Base-by-base conservation (phyloP, 2,113 vertebrate species). In the Epinephelus fuscoguttatus region DNA sequence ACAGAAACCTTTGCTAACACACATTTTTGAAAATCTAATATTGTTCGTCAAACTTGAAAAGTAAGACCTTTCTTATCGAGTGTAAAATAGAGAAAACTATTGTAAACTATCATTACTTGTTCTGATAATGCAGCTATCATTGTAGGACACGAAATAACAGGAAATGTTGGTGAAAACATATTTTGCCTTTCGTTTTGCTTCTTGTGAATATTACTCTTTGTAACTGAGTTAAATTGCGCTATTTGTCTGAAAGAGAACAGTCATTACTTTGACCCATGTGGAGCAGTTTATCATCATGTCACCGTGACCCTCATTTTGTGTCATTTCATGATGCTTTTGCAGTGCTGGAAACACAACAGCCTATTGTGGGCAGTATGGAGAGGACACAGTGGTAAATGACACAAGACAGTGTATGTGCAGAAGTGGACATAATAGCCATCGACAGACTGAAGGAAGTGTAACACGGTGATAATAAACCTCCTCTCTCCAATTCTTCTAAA, bases 391-490 rank as follows among this genome's bases (percentile, higher is more conserved):
- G 56, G 70, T 62, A 61, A 78, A 83, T 78, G 52, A 56, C 66
- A 83, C 49, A 70, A 69, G 63, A 90, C 78, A 86, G 57, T 57
- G 70, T 81, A 73, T 77, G 50, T 71, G 50, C 50, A 74, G 56
- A 74, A 75, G 49, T 69, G 70, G 23, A 80, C 81, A 90, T 82
- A 88, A 90, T 88, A 57, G 52, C 60, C 56, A 68, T 82, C 50
- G 70, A 80, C 70, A 89, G 72, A 84, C 77, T 82, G 61, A 61
- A 91, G 86, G 88, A 93, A 91, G 89, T 89, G 75, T 89, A 85
- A 86, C 74, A 84, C 66, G 62, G 85, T 89, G 88, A 91, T 93
- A 92, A 94, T 92, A 91, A 90, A 88, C 80, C 89, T 93, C 64
- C 75, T 89, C 76, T 90, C 91, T 85, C 90, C 90, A 81, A 92